Conservation (phyloP, 2,797 vertebrate species). For the Channa striata region DNA sequence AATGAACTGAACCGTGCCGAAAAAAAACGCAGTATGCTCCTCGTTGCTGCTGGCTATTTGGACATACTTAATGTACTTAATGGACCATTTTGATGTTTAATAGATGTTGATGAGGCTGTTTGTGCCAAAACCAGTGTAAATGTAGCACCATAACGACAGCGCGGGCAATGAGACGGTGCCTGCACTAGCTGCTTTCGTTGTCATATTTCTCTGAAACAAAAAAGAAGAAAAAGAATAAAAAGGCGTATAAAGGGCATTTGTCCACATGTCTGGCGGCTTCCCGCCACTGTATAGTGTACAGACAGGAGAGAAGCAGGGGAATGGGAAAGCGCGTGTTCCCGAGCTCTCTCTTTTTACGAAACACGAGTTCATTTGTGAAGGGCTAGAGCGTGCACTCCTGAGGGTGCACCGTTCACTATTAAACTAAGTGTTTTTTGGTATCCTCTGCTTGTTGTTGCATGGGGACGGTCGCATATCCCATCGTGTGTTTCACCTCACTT, state of each 20-base stretch:
- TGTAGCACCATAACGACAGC: constrained; percentile 32
- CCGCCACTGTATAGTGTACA: constrained; percentile 43
- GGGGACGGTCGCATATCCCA: constrained; percentile 13
- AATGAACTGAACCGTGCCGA: constrained; percentile 21
- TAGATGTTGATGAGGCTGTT: constrained; percentile 29
- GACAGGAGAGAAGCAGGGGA: constrained; percentile 25
- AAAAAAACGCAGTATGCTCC: constrained; percentile 8
- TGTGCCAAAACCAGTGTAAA: constrained; percentile 49
- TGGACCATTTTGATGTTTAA: constrained; percentile 28
- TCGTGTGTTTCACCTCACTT: constrained; percentile 9
- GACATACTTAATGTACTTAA: constrained; percentile 35
- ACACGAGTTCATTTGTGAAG: constrained; percentile 74
- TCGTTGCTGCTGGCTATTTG: constrained; percentile 12
- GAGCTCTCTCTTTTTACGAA: constrained; percentile 12
- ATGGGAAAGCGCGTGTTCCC: background rate
- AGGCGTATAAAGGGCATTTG: constrained; percentile 23
- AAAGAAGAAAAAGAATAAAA: too few relatives aligned
- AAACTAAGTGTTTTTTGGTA: constrained; percentile 49
- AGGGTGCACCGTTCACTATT: constrained; percentile 57
- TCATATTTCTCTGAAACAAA: constrained; percentile 13
- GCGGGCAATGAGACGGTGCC: background rate
- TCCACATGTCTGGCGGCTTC: constrained; percentile 13
- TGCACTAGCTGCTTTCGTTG: constrained; percentile 15
- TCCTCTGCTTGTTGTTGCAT: constrained; percentile 46
- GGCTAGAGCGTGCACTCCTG: constrained; percentile 70